Evolutionary conservation across 2,113 vertebrate species (phyloP), one percentile per base, ranked within the genome.

Genomic region (Pseudois nayaur): DNA sequence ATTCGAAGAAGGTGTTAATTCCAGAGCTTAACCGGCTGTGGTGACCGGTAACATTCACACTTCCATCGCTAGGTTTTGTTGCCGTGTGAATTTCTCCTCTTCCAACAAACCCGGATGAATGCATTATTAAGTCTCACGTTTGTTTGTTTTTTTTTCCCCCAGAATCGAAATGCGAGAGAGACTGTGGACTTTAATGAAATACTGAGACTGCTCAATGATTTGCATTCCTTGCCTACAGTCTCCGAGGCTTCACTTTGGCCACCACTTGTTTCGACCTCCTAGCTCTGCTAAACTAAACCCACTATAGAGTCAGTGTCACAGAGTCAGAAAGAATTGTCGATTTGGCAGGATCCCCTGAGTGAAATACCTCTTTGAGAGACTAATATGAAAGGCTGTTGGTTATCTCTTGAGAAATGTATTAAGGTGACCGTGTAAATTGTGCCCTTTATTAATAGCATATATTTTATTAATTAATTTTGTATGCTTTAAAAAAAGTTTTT

Each of bases 41-140:
- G 55, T 33, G 57, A 62, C 45, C n/a, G 33, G n/a, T 17, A 45
- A 45, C 16, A 54, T 33, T 48, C 9, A 25, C 67, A 62, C 6
- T 45, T 84, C 93, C 25, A 83, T 82, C 67, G 96, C 93, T 89
- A 40, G 76, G 64, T 96, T 94, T 92, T 89, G 76, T 88, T 86
- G 93, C 97, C 96, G 96, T 96, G 95, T 97, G 91, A 94, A 95
- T 95, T 76, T 88, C 85, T 88, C 85, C 89, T 91, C 59, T 29
- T 79, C 95, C 6, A 25, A 62, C 25, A 43, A 90, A 55, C 71
- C 97, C 97, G 97, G 91, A 94, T 97, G 33, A 95, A 98, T 97
- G 98, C 97, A 97, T 98, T 97, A 97, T 21, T 11, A 4, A n/a
- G 21, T 52, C 40, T 6, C 76, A 21, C 8, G 2, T 48, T 40